Evolutionary conservation across 2,888 invertebrate species (phyloP), one percentile per base, ranked within the genome.

Genomic region (Erebia ligea): DNA sequence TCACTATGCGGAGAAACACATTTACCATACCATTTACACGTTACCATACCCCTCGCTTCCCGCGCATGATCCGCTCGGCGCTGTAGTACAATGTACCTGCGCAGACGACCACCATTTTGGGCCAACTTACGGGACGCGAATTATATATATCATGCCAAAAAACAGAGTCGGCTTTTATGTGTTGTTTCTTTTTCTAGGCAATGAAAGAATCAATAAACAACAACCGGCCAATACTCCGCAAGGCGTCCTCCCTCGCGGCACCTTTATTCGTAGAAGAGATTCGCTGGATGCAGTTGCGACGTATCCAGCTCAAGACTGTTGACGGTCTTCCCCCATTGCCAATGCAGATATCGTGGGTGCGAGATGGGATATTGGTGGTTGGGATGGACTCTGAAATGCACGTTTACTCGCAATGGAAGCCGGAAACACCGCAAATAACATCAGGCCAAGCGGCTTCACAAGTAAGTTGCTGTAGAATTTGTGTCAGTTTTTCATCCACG

Each of bases 301-400:
- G 98, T 79, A 97, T 99, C 57, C 97, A 98, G 79, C 86, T 99
- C 15, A 96, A 96, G 75, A 98, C 99, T 0, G 99, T 98, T 0
- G 99, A 99, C 83, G 98, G 99, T 0, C 89, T 99, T 54, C 98
- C 99, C 0, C 99, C 99, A 0, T 89, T 99, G 63, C 99, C 99
- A 0, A 99, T 99, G 97, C 98, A 99, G 86, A 97, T 99, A 80
- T 98, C 98, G 1, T 99, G 99, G 99, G 99, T 99, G 0, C 95
- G 99, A 34, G 99, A 99, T 83, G 99, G 99, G 0, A 98, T 99
- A 76, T 92, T 99, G 1, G 98, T 99, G 0, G 99, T 99, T 1
- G 99, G 99, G 2, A 99, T 99, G 99, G 99, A 99, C 86, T 99
- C 99, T 2, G 99, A 99, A 87, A 99, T 99, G 98, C 99, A 99